phyloP scores from a whole-genome alignment of 2,888 invertebrate species.

The Anarsia innoxiella region DNA sequence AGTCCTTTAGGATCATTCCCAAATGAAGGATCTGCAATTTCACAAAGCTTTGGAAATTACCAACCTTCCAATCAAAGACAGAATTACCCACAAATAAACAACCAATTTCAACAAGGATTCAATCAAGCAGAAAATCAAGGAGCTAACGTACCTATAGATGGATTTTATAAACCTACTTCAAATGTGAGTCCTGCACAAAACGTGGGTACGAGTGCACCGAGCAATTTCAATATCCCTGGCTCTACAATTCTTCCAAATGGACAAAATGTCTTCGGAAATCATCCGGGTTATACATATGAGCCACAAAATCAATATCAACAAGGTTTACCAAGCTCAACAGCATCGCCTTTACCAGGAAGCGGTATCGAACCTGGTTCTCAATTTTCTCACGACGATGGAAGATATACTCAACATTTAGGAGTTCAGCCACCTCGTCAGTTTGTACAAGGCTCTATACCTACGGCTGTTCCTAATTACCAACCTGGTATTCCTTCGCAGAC shows the following conservation, averaged over 20 bases:
- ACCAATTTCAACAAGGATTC: neutral
- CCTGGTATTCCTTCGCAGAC: neutral
- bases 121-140: too few relatives aligned
- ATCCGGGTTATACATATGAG: neutral
- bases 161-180: too few relatives aligned
- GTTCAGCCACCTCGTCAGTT: slow-evolving; percentile 9
- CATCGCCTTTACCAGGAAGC: slow-evolving; percentile 8
- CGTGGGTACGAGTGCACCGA: too few relatives aligned
- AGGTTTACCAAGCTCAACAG: slow-evolving; percentile 9
- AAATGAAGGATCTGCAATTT: too few relatives aligned
- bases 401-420: slow-evolving; percentile 9
- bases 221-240: too few relatives aligned
- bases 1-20: slow-evolving; percentile 12
- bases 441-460: neutral
- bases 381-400: neutral
- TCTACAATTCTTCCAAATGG: neutral
- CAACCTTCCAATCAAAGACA: too few relatives aligned
- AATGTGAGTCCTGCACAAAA: too few relatives aligned
- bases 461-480: slow-evolving; percentile 2
- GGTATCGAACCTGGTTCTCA: slow-evolving; percentile 9
- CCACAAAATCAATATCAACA: slow-evolving; percentile 11
- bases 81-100: neutral
- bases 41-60: too few relatives aligned
- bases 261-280: slow-evolving; percentile 1
- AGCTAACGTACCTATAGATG: too few relatives aligned